Base-by-base conservation (phyloP, 2,888 invertebrate species). In the Microctonus brassicae region DNA sequence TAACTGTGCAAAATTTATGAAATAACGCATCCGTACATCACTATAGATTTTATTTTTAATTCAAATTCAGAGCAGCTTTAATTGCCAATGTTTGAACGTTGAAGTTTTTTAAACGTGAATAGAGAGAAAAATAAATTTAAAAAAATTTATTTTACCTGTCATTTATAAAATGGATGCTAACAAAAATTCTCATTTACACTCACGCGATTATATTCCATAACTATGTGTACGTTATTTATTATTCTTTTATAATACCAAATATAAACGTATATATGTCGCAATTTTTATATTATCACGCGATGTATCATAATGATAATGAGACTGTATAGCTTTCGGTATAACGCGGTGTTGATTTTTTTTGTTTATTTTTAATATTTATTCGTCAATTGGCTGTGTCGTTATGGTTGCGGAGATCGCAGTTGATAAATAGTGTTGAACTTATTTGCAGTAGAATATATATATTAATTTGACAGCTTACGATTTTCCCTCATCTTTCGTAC, bases 351-450 rank as follows among this genome's bases (percentile, higher is more conserved):
- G 5, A 64, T n/a, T n/a, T n/a, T n/a, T n/a, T n/a, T n/a, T n/a
- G n/a, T n/a, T n/a, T n/a, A n/a, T 34, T 13, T 26, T 55, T 62
- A 20, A n/a, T 47, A 33, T 20, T 52, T 42, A 22, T 76, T 76
- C 72, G 63, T 73, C 67, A 69, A 67, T 73, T 77, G 77, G 78
- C 74, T 76, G 64, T 83, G 77, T 78, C 82, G 87, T 87, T 87
- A 87, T 87, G 86, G 87, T 87, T 87, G 87, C 87, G 87, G 87
- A 86, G 86, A 73, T 85, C 82, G 87, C 87, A 87, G 87, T 87
- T 86, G 83, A 82, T 72, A 71, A 73, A 83, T 86, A 86, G 86
- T 83, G 84, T 86, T 87, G 85, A 85, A 87, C 86, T 87, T 87
- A 87, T 87, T 87, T 87, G 87, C 87, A 87, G 87, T 87, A 87